These are phyloP conservation scores for Rana temporaria DNA, from an alignment of 2,113 vertebrate genomes.

Conservation along the genomic window DNA sequence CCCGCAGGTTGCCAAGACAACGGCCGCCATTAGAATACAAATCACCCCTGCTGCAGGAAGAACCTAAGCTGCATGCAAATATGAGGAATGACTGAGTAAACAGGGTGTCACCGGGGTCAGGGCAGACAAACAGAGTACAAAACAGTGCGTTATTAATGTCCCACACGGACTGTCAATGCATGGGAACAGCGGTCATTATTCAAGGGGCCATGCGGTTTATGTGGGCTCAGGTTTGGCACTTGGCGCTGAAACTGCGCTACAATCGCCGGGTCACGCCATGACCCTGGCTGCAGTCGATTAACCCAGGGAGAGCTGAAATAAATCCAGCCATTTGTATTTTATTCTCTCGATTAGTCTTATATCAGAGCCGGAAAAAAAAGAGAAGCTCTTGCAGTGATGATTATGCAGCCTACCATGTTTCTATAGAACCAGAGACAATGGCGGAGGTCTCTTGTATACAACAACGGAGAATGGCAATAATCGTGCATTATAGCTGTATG, in stretches of 20 bases:
- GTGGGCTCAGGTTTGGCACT: slow-evolving; percentile 3
- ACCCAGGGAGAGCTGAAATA: not conserved
- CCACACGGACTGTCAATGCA: not conserved
- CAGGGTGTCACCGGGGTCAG: slow-evolving; percentile 45
- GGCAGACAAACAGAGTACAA: slow-evolving; percentile 37
- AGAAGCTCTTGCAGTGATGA: not conserved
- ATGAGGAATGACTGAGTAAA: slow-evolving; percentile 42
- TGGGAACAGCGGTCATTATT: slow-evolving; percentile 4
- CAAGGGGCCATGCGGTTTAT: not conserved
- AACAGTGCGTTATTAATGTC: slow-evolving; percentile 32
- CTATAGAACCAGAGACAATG: slow-evolving; percentile 24
- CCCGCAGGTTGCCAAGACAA: slow-evolving; percentile 35
- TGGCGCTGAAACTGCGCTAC: not conserved
- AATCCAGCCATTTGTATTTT: slow-evolving; percentile 5
- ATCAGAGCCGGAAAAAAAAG: not conserved
- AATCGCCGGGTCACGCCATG: slow-evolving; percentile 9
- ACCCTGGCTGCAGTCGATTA: not conserved
- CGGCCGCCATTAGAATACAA: slow-evolving; percentile 52
- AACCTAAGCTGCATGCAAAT: slow-evolving; percentile 41
- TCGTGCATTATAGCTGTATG: not conserved
- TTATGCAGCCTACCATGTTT: not conserved
- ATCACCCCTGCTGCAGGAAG: slow-evolving; percentile 36
- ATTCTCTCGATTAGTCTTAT: not conserved
- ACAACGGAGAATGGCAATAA: not conserved
- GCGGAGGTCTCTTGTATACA: not conserved